Evolutionary conservation across 2,113 vertebrate species (phyloP), one percentile per base, ranked within the genome.

Genomic region (Morone chrysops): DNA sequence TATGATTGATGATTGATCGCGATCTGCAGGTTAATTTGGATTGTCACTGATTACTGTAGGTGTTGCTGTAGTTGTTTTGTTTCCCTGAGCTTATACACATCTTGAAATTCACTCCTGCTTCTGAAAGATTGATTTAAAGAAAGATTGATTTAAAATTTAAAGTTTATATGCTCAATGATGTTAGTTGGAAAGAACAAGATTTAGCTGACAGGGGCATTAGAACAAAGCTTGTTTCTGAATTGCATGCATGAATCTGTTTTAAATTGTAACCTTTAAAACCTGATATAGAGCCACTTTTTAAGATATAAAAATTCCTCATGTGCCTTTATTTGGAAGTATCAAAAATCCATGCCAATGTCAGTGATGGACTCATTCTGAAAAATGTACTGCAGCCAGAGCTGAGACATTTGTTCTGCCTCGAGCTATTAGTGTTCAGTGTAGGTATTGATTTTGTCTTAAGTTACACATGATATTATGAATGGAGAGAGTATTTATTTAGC

Each of bases 391-490:
- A 88, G 82, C 69, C 84, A 56, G 80, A 89, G 70, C 83, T 6
- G 50, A 84, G 87, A 88, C 87, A 56, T 87, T 89, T 86, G 70
- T 89, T 87, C 85, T 68, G 84, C 79, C 87, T 85, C 69, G 6
- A 80, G 87, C 86, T 86, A 70, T 89, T 81, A 72, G 80, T 78
- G 80, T 86, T 84, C 83, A 45, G 85, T 84, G 77, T 4, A 65
- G 65, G 80, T 91, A 92, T 92, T 93, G 92, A 91, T 93, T 93
- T 91, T 86, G 87, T 94, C 89, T 93, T 68, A 43, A 78, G 91
- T 92, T 92, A 89, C 92, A 67, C 85, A 83, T 75, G 89, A 90
- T 85, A 90, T 90, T 93, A 89, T 89, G 88, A 84, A 92, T 85
- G 79, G 87, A 84, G 80, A 84, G 77, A 81, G 84, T 93, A 92